Evolutionary conservation across 2,888 invertebrate species (phyloP), one percentile per base, ranked within the genome.

Genomic region (Drosophila percnosoma): DNA sequence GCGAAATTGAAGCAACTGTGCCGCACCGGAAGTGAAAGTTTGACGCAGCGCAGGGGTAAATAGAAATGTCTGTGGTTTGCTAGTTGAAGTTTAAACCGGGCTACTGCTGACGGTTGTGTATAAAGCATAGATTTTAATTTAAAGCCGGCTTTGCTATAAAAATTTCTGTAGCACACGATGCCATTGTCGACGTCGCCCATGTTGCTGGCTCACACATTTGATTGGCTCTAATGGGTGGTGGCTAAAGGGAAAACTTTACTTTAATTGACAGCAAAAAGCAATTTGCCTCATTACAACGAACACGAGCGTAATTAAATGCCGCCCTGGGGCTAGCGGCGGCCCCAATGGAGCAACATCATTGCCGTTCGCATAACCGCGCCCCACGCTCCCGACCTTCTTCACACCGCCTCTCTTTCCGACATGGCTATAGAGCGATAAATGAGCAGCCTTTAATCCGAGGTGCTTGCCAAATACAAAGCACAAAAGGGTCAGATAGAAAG

Each of bases 231-330:
- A 78, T 76, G 73, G 82, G 11, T 70, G 74, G 65, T 67, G 73
- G 76, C 82, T 71, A 72, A 74, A 84, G 89, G 73, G 82, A 87
- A 87, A 85, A 85, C 87, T 87, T 89, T 89, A 84, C 77, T 87
- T 87, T 87, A 89, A 87, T 88, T 88, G 90, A 87, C 90, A 87
- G 86, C 88, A 86, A 87, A 87, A 87, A 83, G 90, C 87, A 88
- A 87, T 89, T 87, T 89, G 88, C 79, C 87, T 87, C 87, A 86
- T 86, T 86, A 86, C 82, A 78, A 68, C 80, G 78, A 85, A 85
- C 87, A 89, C 84, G 89, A 85, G 89, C 77, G 85, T 89, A 85
- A 85, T 85, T 89, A 85, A 85, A 85, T 87, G 82, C 82, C 80
- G 73, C 69, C 82, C 82, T 54, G 76, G 68, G 84, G 81, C 78